Evolutionary conservation across 2,113 vertebrate genomes (phyloP), one percentile per base, ranked within the genome.

Genomic region (Sander lucioperca): DNA sequence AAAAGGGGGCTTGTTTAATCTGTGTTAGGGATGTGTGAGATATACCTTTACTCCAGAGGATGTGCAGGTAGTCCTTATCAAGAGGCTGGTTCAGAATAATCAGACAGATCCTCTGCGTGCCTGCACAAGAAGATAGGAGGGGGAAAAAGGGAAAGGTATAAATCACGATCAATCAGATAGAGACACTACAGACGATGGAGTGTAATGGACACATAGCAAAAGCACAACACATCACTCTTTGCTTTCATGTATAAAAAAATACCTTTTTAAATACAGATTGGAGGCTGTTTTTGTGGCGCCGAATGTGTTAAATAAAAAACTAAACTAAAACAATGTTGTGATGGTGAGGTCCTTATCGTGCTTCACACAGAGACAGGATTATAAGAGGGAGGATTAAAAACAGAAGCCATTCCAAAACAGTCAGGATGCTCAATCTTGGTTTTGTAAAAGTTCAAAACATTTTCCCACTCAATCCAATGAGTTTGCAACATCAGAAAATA

Each of bases 41-140:
- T 36, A 3, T 95, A 96, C 95, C 94, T 96, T 96, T 96, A 70
- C 39, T 93, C 95, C 95, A 96, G 19, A 96, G 88, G 33, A 92
- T 56, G 36, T 89, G 70, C 15, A 96, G 89, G 89, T 92, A 90
- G 65, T 88, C 80, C 61, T 93, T 73, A 62, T 95, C 94, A 75
- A 95, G 66, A 5, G 94, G 94, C 86, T 96, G 95, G 82, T 96
- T 96, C 56, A 96, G 91, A 80, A 96, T 92, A 67, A 96, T 87
- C 83, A 96, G 85, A 76, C 93, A 93, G 59, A 96, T 95, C 79
- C 65, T 94, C 82, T 95, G 95, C 21, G 67, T 92, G 86, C 95
- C 95, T 96, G 83, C 2, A 57, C 36, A 81, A 62, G 56, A 70
- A 59, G n/a, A 89, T 1, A 64, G 7, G 43, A 45, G 14, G 30